Conservation (phyloP, 2,113 vertebrate species). For the Rhegmatorhina hoffmannsi region DNA sequence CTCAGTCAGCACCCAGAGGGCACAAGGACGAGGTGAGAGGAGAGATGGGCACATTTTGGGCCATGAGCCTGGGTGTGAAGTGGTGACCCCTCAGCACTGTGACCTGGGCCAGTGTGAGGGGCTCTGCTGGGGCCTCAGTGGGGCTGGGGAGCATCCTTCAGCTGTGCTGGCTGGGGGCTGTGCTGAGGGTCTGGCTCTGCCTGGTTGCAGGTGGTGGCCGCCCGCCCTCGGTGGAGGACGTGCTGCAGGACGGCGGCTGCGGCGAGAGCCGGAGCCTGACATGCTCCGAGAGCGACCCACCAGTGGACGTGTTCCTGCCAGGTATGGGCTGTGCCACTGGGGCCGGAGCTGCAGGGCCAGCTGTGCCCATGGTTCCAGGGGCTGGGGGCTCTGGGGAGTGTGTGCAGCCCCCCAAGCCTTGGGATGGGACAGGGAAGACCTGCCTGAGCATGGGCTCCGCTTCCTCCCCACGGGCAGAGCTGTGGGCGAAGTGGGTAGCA, state of each 20-base stretch:
- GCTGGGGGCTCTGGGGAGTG: rapidly evolving
- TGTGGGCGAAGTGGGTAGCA: background rate
- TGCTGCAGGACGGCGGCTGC: conserved; percentile 84
- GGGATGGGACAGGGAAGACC: rapidly evolving
- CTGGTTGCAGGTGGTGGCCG: conserved; percentile 79
- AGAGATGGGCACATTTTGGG: rapidly evolving
- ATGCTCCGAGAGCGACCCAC: conserved; percentile 77
- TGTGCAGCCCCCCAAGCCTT: background rate
- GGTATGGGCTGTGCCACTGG: conserved; percentile 21
- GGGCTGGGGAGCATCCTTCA: background rate
- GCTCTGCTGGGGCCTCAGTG: rapidly evolving
- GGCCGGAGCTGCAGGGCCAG: rapidly evolving
- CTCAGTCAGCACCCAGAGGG: background rate
- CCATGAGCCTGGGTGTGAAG: rapidly evolving
- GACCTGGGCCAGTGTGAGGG: rapidly evolving
- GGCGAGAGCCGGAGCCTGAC: conserved; percentile 81
- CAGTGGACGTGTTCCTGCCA: conserved; percentile 82
- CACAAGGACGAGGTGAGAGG: background rate
- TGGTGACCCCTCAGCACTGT: background rate
- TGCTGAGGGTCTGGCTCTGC: background rate
- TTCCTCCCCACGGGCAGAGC: background rate
- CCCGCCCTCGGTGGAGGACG: conserved; percentile 78
- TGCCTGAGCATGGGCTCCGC: rapidly evolving
- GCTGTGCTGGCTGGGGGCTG: background rate
- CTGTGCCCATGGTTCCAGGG: rapidly evolving